Conservation (phyloP, 2,113 vertebrate species). For the Trichechus manatus region DNA sequence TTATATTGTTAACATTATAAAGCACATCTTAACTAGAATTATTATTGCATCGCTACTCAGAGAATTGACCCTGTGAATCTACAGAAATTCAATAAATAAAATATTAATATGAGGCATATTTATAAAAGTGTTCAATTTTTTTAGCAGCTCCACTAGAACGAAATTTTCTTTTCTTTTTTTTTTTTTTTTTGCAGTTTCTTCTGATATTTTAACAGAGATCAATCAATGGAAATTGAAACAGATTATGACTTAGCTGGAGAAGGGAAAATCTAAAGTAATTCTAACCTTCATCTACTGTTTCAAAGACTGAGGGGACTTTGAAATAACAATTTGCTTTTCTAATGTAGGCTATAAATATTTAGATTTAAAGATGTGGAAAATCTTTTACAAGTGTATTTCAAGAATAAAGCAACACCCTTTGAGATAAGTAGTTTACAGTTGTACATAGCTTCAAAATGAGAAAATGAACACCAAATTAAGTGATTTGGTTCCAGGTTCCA, state of each 20-base stretch:
- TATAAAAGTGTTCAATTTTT: background rate
- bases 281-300: background rate
- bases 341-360: conserved; percentile 52
- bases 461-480: background rate
- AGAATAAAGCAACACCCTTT: conserved; percentile 6
- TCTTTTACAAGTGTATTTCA: conserved; percentile 22
- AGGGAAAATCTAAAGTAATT: conserved; percentile 11
- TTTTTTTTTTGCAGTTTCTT: conserved; percentile 3
- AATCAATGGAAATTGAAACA: background rate
- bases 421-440: conserved; percentile 25
- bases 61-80: background rate
- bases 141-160: background rate
- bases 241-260: background rate
- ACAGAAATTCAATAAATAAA: background rate
- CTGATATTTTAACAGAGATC: conserved; percentile 47
- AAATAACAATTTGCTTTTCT: conserved; percentile 55
- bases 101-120: background rate
- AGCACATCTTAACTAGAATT: background rate
- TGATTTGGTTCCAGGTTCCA: conserved; percentile 8
- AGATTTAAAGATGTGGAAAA: conserved; percentile 13
- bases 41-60: background rate
- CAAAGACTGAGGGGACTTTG: conserved; percentile 40
- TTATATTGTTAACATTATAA: background rate
- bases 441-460: conserved; percentile 12
- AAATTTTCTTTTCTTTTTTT: background rate